Base-by-base conservation (phyloP, 2,888 invertebrate species). In the Orchesella flavescens region DNA sequence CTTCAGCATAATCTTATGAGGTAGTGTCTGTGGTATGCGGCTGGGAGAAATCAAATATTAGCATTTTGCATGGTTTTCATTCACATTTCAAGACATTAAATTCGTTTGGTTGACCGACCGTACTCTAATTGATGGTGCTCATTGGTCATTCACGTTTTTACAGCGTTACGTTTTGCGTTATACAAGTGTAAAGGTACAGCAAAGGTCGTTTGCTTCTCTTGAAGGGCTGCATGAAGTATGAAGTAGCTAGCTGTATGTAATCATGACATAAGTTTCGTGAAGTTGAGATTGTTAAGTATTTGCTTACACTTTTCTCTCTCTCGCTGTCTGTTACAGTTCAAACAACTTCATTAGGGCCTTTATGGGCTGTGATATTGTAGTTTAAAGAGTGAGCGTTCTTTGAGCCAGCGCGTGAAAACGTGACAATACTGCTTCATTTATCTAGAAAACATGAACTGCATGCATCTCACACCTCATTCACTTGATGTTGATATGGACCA, bases 181-280 rank as follows among this genome's bases (percentile, higher is more conserved):
- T 59, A 23, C 59, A 34, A 21, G 63, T 63, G 1, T 10, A 34
- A 17, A 17, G n/a, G n/a, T 13, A 15, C 2, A 17, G 44, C 17
- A 65, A 65, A 65, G 65, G 65, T 65, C 65, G 44, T 65, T 65
- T 44, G 65, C 65, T 43, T 17, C 65, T 65, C 61, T 13, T 1
- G 10, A 1, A 7, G 49, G 12, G 44, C 44, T n/a, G 55, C 55
- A 46, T 12, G 5, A 55, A 55, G 63, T 3, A 34, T 63, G 24
- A 12, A 34, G 34, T 15, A 44, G 12, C 59, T 19, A 59, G 23
- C 19, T 61, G 24, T 61, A 24, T 53, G 53, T 49, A 46, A 68
- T 53, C 68, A 68, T 68, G 46, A 68, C 53, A 68, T 68, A 68
- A 68, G 4, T 68, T 49, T 68, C 68, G 68, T 68, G 68, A 68